These are phyloP conservation scores for Corbicula japonica DNA, from an alignment of 2,888 invertebrate species.

Conservation along the genomic window DNA sequence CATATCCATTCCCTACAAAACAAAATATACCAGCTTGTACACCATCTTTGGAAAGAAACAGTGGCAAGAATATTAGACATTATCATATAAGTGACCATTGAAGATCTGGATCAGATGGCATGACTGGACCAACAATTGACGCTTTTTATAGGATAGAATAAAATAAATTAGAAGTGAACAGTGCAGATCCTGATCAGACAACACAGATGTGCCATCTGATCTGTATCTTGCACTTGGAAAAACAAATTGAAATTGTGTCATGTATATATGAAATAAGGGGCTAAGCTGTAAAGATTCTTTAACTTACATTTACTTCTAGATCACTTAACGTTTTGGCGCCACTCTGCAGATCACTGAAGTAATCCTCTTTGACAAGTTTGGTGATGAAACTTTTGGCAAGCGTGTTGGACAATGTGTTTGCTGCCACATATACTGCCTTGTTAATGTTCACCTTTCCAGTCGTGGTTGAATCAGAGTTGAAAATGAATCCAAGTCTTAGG, in stretches of 20 bases:
- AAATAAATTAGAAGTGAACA: too few relatives aligned
- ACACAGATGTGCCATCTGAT: too few relatives aligned
- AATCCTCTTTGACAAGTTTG: constrained; percentile 88
- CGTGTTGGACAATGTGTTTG: constrained; percentile 84
- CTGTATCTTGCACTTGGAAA: too few relatives aligned
- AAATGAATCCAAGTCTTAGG: constrained; percentile 87
- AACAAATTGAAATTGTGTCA: too few relatives aligned
- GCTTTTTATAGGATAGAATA: too few relatives aligned
- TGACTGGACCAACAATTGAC: not conserved
- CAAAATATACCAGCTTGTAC: too few relatives aligned
- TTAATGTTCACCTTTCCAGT: constrained; percentile 67
- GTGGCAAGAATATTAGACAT: too few relatives aligned
- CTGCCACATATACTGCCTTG: constrained; percentile 86
- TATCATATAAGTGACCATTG: too few relatives aligned
- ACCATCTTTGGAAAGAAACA: not conserved
- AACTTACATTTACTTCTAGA: constrained; percentile 87
- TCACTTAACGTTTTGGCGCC: constrained; percentile 86
- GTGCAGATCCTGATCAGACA: too few relatives aligned
- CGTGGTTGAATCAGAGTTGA: constrained; percentile 79
- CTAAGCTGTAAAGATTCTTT: too few relatives aligned
- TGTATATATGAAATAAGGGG: too few relatives aligned
- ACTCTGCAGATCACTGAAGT: constrained; percentile 82
- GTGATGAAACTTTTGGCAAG: constrained; percentile 87
- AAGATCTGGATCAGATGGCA: not conserved
- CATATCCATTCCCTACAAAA: constrained; percentile 87